Evolutionary conservation across 2,113 vertebrate species (phyloP), one percentile per base, ranked within the genome.

Genomic region (Coracopsis vasa): DNA sequence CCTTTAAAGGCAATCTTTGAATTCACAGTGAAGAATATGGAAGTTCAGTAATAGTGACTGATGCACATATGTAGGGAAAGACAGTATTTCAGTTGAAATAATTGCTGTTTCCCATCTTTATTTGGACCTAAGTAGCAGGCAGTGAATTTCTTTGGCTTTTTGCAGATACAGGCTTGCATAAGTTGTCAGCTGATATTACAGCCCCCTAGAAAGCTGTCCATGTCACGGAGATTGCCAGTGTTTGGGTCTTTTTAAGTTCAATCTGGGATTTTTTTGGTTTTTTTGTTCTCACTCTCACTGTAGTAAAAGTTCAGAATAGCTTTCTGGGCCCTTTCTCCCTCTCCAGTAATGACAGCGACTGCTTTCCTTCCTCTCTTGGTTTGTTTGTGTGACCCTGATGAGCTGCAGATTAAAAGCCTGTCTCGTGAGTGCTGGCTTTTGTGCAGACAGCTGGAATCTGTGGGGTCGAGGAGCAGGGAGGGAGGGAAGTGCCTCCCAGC

Each of bases 121-220:
- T 88, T 90, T 96, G 95, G 92, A 86, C 4, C 64, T 6, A 56
- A 80, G 72, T 13, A 80, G 90, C 82, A 90, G 44, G n/a, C 79
- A 62, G 39, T 50, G 37, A 28, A 56, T 88, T 86, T 80, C 47
- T 78, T 48, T 78, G 86, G 75, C 47, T 78, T 67, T 84, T 16
- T 77, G 71, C 75, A 90, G 85, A 93, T 92, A 23, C 77, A 90
- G 60, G 27, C 93, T 96, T 96, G 90, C 93, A 74, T 88, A 90
- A 95, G 54, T 82, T 78, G 84, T 91, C 94, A 95, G 93, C 85
- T 94, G 88, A 86, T 88, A 35, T 13, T 18, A 1, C 88, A 90
- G 62, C 60, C 90, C 88, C 84, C 75, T 75, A 82, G 77, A 83
- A 73, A 29, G 60, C 75, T 80, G 67, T 2, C 58, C 0, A 0